These are phyloP conservation scores for Chrysomela aeneicollis DNA, from an alignment of 2,888 invertebrate genomes.

Conservation along the genomic window DNA sequence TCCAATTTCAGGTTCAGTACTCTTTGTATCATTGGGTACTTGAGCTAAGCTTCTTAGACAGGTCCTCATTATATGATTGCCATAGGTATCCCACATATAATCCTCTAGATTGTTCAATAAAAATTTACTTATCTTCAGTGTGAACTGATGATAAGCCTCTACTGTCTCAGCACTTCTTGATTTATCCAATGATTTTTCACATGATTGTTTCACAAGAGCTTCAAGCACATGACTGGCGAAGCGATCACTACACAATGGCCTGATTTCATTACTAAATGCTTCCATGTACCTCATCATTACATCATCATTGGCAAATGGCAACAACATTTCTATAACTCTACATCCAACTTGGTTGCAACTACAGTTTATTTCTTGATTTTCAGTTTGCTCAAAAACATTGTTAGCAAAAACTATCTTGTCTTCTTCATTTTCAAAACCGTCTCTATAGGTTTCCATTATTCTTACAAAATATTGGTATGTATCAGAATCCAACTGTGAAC, in stretches of 20 bases:
- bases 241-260: constrained; percentile 76
- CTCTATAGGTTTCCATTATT: constrained; percentile 75
- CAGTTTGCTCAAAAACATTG: constrained; percentile 78
- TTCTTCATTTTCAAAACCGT: constrained; percentile 73
- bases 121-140: constrained; percentile 77
- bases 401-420: constrained; percentile 75
- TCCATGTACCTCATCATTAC: constrained; percentile 71
- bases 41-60: constrained; percentile 76
- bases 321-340: constrained; percentile 76
- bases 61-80: constrained; percentile 78
- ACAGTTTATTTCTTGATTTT: constrained; percentile 74
- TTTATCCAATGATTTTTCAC: constrained; percentile 62
- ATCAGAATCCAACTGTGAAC: constrained; percentile 74
- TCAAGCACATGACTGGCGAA: constrained; percentile 84
- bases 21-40: constrained; percentile 63
- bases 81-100: constrained; percentile 79
- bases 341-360: constrained; percentile 84
- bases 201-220: constrained; percentile 69
- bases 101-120: constrained; percentile 86
- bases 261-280: constrained; percentile 70
- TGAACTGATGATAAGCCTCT: constrained; percentile 69
- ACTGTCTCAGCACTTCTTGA: constrained; percentile 45
- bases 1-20: constrained; percentile 45
- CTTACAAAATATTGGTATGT: constrained; percentile 80
- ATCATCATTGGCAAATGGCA: constrained; percentile 72